Conservation (phyloP, 2,113 vertebrate genomes). For the Nibea albiflora region DNA sequence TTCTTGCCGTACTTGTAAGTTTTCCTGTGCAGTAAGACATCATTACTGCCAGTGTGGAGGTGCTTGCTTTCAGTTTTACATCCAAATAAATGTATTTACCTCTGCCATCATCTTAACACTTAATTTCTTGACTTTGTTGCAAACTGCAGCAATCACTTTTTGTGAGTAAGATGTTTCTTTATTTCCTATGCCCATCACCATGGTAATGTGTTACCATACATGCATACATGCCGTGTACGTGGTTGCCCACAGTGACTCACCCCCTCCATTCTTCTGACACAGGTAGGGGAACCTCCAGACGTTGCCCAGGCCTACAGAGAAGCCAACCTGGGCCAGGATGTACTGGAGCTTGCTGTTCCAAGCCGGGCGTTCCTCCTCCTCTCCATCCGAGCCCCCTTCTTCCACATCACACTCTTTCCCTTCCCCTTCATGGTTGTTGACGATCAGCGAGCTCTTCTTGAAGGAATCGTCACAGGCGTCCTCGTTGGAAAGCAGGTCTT, state of each 20-base stretch:
- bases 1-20: not conserved
- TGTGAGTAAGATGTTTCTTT: no score
- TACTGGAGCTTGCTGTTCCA: conserved; percentile 99
- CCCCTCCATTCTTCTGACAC: conserved; percentile 99
- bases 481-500: conserved; percentile 97
- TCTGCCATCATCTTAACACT: not conserved
- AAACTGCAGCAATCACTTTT: not conserved
- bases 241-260: conserved; percentile 83
- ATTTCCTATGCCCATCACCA: not conserved
- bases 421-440: conserved; percentile 85
- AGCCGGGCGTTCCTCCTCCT: conserved; percentile 94
- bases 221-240: not conserved
- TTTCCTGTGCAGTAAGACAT: not conserved
- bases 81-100: not conserved
- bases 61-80: not conserved
- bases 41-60: not conserved
- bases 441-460: conserved; percentile 93
- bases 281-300: conserved; percentile 98
- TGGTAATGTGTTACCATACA: not conserved
- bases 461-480: conserved; percentile 93
- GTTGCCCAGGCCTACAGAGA: conserved; percentile 98
- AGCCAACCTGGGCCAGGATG: conserved; percentile 98
- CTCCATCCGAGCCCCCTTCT: conserved; percentile 87
- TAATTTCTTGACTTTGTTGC: not conserved
- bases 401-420: conserved; percentile 87